phyloP scores from a whole-genome alignment of 2,888 invertebrate genomes.

The Stegana nigrithorax region DNA sequence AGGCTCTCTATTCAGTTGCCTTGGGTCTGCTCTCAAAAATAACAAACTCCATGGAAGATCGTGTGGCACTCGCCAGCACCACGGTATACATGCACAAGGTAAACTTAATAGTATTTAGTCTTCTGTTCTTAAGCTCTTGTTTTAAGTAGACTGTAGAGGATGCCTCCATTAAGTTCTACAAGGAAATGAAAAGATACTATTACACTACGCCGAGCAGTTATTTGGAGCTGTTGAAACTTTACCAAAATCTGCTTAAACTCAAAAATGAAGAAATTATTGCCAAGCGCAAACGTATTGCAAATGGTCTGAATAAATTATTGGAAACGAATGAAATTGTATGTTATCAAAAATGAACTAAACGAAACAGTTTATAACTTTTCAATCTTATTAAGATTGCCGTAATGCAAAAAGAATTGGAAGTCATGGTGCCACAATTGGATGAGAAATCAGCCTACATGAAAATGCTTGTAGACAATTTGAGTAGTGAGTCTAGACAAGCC shows the following conservation, averaged over 20 bases:
- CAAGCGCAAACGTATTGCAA: conserved; percentile 77
- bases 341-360: background rate
- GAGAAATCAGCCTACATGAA: conserved; percentile 82
- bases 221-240: conserved; percentile 85
- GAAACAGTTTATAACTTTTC: background rate
- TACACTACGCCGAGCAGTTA: conserved; percentile 94
- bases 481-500: conserved; percentile 83
- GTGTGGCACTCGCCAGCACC: conserved; percentile 72
- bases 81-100: conserved; percentile 81
- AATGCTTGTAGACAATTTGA: conserved; percentile 79
- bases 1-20: conserved; percentile 87
- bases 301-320: conserved; percentile 74
- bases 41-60: conserved; percentile 70
- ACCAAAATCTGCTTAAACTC: conserved; percentile 78
- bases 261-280: conserved; percentile 77
- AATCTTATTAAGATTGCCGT: conserved; percentile 74
- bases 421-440: conserved; percentile 84
- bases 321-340: conserved; percentile 66
- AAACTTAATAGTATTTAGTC: background rate
- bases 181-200: conserved; percentile 86
- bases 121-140: background rate
- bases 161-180: conserved; percentile 81
- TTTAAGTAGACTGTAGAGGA: conserved; percentile 79
- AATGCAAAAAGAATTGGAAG: conserved; percentile 86
- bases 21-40: conserved; percentile 76